Evolutionary conservation across 92 coral and sea anemone genomes (phyloP).

Genomic region (Porites rus): DNA sequence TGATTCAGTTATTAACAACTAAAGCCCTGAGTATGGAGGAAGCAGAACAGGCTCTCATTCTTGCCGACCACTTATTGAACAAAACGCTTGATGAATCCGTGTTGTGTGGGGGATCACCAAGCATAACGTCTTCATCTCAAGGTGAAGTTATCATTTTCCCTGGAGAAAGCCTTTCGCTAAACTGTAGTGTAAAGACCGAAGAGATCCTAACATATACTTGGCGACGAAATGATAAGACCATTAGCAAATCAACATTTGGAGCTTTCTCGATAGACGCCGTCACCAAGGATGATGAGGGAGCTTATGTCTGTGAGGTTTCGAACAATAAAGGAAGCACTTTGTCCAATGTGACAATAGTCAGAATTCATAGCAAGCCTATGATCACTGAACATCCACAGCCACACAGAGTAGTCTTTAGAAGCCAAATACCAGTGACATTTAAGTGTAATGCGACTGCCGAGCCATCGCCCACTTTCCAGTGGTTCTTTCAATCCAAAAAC

Average conservation of each 20-base stretch:
- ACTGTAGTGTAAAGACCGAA: conserved; percentile 55
- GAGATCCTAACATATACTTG: conserved; percentile 53
- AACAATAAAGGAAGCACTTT: conserved; percentile 54
- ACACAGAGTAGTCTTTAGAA: conserved; percentile 22
- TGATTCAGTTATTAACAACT: conserved; percentile 26
- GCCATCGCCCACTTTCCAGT: conserved; percentile 60
- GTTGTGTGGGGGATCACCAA: conserved; percentile 66
- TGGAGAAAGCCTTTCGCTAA: conserved; percentile 27
- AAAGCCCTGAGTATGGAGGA: conserved; percentile 38
- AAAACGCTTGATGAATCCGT: conserved; percentile 57
- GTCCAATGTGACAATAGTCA: conserved; percentile 65
- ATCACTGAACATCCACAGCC: conserved; percentile 59
- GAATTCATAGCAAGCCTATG: conserved; percentile 52
- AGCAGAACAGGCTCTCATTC: conserved; percentile 2
- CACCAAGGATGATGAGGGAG: conserved; percentile 54
- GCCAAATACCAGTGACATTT: conserved; percentile 41
- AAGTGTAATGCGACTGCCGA: conserved; percentile 69
- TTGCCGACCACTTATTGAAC: conserved; percentile 29
- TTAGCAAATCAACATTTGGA: conserved; percentile 50
- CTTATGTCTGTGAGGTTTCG: conserved; percentile 60
- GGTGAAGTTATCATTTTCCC: conserved; percentile 31
- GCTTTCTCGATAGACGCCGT: conserved; percentile 31
- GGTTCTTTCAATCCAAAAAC: conserved; percentile 63
- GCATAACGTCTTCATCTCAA: conserved; percentile 22
- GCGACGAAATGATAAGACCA: conserved; percentile 47